Evolutionary conservation across 2,113 vertebrate species (phyloP).

Genomic region (Caranx melampygus): DNA sequence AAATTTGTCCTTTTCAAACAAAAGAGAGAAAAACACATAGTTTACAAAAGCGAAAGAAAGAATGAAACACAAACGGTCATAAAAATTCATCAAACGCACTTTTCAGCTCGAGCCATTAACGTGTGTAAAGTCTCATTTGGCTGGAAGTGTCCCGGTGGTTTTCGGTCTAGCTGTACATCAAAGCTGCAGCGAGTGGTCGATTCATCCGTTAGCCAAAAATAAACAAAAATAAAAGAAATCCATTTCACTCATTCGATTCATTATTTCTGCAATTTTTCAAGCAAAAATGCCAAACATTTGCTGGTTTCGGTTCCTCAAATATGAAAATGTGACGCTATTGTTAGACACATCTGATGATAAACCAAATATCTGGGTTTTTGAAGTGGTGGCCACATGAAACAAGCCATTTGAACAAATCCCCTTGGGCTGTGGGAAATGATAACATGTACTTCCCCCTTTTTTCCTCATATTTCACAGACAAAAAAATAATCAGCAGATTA

Average conservation of each 20-base stretch:
- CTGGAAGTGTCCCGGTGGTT: background rate
- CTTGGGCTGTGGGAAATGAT: background rate
- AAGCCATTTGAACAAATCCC: background rate
- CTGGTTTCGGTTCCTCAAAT: background rate
- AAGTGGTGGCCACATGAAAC: background rate
- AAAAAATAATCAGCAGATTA: background rate
- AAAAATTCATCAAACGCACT: background rate
- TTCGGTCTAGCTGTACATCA: background rate
- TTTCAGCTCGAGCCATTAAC: background rate
- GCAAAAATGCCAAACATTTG: background rate
- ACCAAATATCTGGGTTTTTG: background rate
- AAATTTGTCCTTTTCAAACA: background rate
- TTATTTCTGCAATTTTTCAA: background rate
- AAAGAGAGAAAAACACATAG: background rate
- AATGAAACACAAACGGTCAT: background rate
- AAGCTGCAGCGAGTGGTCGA: background rate
- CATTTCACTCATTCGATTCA: background rate
- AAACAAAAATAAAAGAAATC: background rate
- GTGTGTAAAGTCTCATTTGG: too few relatives aligned
- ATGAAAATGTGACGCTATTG: background rate
- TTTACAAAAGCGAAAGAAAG: background rate
- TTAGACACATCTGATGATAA: background rate
- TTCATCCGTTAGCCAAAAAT: background rate
- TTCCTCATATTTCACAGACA: background rate
- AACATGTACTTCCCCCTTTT: background rate